phyloP scores from a whole-genome alignment of 1,140 invertebrate genomes.

The Platyscapa corneri region DNA sequence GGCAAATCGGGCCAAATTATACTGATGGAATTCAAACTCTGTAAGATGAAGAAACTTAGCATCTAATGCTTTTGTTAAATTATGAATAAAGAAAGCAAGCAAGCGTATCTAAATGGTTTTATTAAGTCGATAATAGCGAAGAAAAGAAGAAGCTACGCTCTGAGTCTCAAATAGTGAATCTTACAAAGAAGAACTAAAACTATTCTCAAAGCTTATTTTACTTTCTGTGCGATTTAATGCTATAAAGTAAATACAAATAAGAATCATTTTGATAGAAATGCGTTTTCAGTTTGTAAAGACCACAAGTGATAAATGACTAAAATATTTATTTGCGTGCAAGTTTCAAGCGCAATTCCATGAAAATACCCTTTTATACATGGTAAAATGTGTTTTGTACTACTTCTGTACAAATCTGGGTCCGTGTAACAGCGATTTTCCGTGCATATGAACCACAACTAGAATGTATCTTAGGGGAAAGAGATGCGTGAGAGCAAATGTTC shows the following conservation, averaged over 20 bases:
- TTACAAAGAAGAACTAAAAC: background rate
- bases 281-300: background rate
- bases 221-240: background rate
- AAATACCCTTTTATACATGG: background rate
- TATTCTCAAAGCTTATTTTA: background rate
- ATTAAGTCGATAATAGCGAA: background rate
- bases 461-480: conserved; percentile 40
- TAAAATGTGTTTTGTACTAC: background rate
- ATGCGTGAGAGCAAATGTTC: background rate
- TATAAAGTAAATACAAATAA: background rate
- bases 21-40: background rate
- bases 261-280: background rate
- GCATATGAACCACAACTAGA: conserved; percentile 14
- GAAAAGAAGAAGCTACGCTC: background rate
- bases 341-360: background rate
- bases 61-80: background rate
- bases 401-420: background rate
- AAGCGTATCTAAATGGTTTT: background rate
- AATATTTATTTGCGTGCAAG: background rate
- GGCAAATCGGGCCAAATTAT: background rate
- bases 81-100: background rate
- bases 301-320: background rate
- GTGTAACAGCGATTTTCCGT: background rate
- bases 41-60: background rate
- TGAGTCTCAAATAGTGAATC: background rate